phyloP scores from a whole-genome alignment of 2,113 vertebrate species.

The Odobenus rosmarus region DNA sequence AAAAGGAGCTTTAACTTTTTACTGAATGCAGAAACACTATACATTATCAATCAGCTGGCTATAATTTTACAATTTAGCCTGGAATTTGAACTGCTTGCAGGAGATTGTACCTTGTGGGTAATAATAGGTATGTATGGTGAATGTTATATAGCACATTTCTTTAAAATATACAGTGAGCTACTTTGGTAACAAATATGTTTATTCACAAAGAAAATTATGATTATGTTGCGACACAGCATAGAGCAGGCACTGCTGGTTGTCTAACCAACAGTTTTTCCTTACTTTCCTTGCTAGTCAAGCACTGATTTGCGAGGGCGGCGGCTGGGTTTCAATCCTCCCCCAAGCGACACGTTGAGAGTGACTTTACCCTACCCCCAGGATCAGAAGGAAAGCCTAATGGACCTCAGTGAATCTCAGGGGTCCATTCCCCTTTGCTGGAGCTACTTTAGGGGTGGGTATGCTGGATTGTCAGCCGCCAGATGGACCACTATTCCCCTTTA shows the following conservation, averaged over 20 bases:
- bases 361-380: background rate
- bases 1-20: constrained; percentile 57
- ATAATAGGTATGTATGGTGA: constrained; percentile 23
- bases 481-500: background rate
- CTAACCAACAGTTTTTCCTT: background rate
- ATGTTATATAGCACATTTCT: constrained; percentile 4
- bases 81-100: background rate
- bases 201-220: constrained; percentile 53
- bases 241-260: background rate
- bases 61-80: constrained; percentile 50
- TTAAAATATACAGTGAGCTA: constrained; percentile 37
- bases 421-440: background rate
- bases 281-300: background rate
- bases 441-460: background rate
- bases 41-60: constrained; percentile 31
- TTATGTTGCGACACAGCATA: background rate
- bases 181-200: constrained; percentile 43
- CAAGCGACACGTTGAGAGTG: background rate
- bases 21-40: background rate
- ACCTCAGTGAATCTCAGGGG: background rate
- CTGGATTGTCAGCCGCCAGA: background rate
- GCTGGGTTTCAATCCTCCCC: background rate
- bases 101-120: background rate
- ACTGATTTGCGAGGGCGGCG: background rate
- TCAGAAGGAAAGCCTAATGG: background rate